Base-by-base conservation (phyloP, 1,140 invertebrate genomes). In the Aplysia californica region DNA sequence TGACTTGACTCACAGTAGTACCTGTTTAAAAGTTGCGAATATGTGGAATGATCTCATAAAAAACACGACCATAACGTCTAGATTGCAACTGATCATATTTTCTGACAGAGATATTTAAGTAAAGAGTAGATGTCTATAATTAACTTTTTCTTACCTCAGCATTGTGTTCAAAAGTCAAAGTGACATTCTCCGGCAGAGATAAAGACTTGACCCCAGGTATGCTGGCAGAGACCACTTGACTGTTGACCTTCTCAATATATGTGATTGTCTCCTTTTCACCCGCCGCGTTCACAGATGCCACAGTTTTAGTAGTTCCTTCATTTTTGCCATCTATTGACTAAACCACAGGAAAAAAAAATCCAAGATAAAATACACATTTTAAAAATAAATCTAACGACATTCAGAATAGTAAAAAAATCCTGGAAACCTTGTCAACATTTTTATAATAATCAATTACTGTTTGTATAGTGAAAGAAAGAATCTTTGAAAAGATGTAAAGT, bases 181-280 rank as follows among this genome's bases (percentile, higher is more conserved):
- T 56, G 18, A 83, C 72, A 18, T 80, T 80, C 15, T 77, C 74
- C 6, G 15, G 20, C 10, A 83, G 66, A 36, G 78, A 56, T 6
- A 23, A 66, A 21, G 81, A 64, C 20, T 56, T 44, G 50, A 58
- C 36, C 18, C 68, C 61, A 3, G 80, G 78, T 4, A 83, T 73
- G 44, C 69, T 80, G 18, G 80, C 82, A 18, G 76, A 56, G 3
- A 83, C 58, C 33, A 83, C 80, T 31, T 67, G 66, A 66, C 82
- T 83, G 78, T 81, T 81, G 36, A 83, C 56, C 29, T 78, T 75
- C 21, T 64, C 50, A 1, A 26, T 58, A 15, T 58, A 70, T 21
- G 20, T 26, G 1, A 29, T 1, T 15, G 6, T 65, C 0, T 5
- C 35, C 26, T 3, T 10, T 38, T n/a, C 20, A 21, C 50, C 21